Evolutionary conservation across 37 sponge, comb jelly and placozoan species (phyloP).

Genomic region (Aphrocallistes beatrix): DNA sequence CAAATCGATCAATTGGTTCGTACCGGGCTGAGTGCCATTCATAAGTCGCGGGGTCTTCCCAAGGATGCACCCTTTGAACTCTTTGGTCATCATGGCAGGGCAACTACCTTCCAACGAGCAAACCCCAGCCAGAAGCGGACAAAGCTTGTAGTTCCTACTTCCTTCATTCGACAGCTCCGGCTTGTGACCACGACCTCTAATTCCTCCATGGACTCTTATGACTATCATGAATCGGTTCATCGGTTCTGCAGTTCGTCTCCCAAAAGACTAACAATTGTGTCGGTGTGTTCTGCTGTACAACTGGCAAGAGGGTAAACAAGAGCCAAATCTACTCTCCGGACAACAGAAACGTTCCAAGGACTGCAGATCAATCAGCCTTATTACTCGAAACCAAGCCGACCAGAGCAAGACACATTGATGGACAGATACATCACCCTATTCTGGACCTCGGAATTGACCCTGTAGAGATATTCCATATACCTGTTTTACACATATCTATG

Average conservation of each 20-base stretch:
- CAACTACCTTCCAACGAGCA: too few relatives aligned
- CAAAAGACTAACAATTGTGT: background rate
- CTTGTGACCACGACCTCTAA: too few relatives aligned
- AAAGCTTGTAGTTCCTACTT: too few relatives aligned
- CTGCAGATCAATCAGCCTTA: background rate
- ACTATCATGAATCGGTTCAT: background rate
- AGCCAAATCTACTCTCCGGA: background rate
- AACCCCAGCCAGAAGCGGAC: too few relatives aligned
- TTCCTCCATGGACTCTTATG: too few relatives aligned
- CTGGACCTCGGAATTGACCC: background rate
- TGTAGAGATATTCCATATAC: background rate
- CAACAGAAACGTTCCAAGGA: background rate
- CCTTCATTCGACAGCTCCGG: too few relatives aligned
- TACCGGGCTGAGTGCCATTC: too few relatives aligned
- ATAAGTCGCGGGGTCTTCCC: too few relatives aligned
- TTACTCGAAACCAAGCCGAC: background rate
- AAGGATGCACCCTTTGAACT: too few relatives aligned
- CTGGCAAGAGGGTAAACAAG: background rate
- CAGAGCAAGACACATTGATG: background rate
- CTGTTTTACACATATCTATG: background rate
- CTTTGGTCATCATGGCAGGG: too few relatives aligned
- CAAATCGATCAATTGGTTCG: too few relatives aligned
- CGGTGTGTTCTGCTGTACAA: background rate
- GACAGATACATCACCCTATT: background rate
- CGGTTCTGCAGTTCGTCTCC: constrained; percentile 5